A percentile compares a stretch with the other conserved stretches of the same genome.
Conservation (phyloP, 2,113 vertebrate genomes). For the Cyphomyrus plagiostoma region DNA sequence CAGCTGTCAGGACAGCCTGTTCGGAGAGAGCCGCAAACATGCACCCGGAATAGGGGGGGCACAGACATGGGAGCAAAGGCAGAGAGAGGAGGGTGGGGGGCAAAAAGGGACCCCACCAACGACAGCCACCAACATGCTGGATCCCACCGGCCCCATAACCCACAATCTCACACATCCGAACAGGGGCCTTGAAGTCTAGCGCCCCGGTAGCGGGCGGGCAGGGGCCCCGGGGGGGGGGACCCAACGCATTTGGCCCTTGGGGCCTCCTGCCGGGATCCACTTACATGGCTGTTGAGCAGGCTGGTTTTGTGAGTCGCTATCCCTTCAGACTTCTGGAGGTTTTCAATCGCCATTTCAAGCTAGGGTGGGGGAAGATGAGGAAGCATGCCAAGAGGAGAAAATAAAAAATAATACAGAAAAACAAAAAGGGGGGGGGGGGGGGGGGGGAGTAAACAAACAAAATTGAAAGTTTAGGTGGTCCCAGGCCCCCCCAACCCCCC, state of each 20-base stretch:
- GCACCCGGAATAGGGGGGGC: background rate
- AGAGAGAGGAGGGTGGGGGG: background rate
- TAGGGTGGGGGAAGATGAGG: slow-evolving; percentile 60
- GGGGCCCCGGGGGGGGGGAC: background rate
- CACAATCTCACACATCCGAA: slow-evolving; percentile 23
- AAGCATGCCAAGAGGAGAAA: slow-evolving; percentile 32
- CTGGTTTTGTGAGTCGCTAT: slow-evolving; percentile 98
- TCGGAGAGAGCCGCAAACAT: background rate
- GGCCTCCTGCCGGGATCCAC: slow-evolving; percentile 58
- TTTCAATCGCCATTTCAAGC: slow-evolving; percentile 99
- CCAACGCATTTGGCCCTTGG: background rate
- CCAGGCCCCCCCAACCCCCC: no score
- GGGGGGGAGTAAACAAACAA: no score
- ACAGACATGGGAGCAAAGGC: background rate
- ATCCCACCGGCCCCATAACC: background rate
- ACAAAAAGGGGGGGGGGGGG: background rate
- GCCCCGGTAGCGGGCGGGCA: background rate
- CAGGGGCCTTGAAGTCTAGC: background rate
- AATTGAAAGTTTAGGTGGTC: no score
- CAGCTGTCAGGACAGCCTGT: no score
- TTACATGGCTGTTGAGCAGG: slow-evolving; percentile 99
- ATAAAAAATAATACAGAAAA: slow-evolving; percentile 47
- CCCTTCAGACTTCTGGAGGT: slow-evolving; percentile 99
- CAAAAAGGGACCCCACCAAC: background rate
- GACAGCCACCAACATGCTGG: background rate